These are phyloP conservation scores for Charanyca ferruginea DNA, from an alignment of 2,888 invertebrate genomes.

Conservation along the genomic window DNA sequence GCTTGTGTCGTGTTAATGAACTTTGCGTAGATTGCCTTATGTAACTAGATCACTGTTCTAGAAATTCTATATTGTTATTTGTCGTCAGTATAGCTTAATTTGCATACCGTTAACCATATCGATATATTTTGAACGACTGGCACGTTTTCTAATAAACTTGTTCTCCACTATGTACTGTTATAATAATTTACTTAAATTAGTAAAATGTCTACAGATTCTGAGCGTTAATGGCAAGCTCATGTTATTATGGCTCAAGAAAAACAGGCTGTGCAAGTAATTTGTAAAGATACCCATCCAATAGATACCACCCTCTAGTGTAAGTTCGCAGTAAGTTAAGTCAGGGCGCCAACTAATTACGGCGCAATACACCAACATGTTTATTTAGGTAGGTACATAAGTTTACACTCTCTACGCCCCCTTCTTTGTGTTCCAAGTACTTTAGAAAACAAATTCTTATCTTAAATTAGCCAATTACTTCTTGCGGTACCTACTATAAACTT, in stretches of 20 bases:
- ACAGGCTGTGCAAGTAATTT: conserved; percentile 21
- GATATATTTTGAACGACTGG: conserved; percentile 28
- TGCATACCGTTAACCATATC: conserved; percentile 35
- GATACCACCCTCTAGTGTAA: conserved; percentile 2
- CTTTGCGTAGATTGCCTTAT: conserved; percentile 9
- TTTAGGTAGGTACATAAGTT: conserved; percentile 49
- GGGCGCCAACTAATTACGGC: conserved; percentile 34
- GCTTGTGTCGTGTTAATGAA: conserved; percentile 11
- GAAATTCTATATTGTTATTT: conserved; percentile 32
- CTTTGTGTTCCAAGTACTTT: conserved; percentile 47
- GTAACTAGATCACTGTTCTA: conserved; percentile 18
- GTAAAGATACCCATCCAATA: conserved; percentile 20
- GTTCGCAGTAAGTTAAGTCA: conserved; percentile 31
- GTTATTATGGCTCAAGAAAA: not conserved
- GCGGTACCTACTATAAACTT: conserved; percentile 41
- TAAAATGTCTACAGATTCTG: not conserved
- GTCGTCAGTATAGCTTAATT: conserved; percentile 30
- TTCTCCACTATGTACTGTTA: not conserved
- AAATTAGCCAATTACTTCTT: conserved; percentile 50
- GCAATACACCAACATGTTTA: conserved; percentile 53
- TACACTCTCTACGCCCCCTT: conserved; percentile 32
- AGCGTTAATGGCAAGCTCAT: conserved; percentile 5
- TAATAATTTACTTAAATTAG: not conserved
- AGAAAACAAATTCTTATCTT: conserved; percentile 45
- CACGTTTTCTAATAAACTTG: conserved; percentile 23